phyloP scores from a whole-genome alignment of 2,888 invertebrate species.

The Heliconius charithonia region DNA sequence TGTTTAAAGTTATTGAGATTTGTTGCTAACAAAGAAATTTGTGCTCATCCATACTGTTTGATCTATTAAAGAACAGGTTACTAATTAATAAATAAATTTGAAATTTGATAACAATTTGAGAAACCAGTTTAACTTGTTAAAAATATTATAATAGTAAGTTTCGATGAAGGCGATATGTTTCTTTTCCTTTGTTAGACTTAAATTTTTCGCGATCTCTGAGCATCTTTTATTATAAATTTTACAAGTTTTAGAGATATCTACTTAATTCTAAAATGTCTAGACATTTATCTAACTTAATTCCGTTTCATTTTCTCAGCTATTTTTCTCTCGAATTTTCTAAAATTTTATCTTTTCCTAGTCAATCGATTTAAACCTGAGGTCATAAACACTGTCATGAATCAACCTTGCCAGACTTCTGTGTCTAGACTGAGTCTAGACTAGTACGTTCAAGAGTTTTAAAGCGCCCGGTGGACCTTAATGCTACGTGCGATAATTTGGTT shows the following conservation, averaged over 20 bases:
- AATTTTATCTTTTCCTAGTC: slow-evolving; percentile 35
- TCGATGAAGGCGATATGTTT: neutral
- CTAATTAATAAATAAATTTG: slow-evolving; percentile 1
- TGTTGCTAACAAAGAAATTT: neutral
- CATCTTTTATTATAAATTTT: neutral
- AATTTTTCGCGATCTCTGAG: neutral
- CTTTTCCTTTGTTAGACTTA: neutral
- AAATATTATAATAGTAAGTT: neutral
- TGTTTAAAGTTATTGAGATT: neutral
- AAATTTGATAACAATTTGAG: slow-evolving; percentile 1
- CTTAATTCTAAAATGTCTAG: slow-evolving; percentile 20
- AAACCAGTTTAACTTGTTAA: neutral
- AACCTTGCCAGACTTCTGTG: slow-evolving; percentile 52
- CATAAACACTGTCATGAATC: slow-evolving; percentile 52
- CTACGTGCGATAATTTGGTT: slow-evolving; percentile 6
- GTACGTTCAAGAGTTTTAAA: slow-evolving; percentile 52
- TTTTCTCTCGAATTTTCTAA: slow-evolving; percentile 20
- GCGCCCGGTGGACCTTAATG: slow-evolving; percentile 22
- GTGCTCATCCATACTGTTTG: neutral
- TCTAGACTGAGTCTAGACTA: slow-evolving; percentile 79
- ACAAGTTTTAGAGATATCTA: neutral
- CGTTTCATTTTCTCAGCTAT: slow-evolving; percentile 24
- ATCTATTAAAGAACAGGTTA: slow-evolving; percentile 2
- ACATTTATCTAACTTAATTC: slow-evolving; percentile 8
- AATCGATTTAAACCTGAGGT: slow-evolving; percentile 51